Evolutionary conservation across 2,888 invertebrate genomes (phyloP), one percentile per base, ranked within the genome.

Genomic region (Deilephila porcellus): DNA sequence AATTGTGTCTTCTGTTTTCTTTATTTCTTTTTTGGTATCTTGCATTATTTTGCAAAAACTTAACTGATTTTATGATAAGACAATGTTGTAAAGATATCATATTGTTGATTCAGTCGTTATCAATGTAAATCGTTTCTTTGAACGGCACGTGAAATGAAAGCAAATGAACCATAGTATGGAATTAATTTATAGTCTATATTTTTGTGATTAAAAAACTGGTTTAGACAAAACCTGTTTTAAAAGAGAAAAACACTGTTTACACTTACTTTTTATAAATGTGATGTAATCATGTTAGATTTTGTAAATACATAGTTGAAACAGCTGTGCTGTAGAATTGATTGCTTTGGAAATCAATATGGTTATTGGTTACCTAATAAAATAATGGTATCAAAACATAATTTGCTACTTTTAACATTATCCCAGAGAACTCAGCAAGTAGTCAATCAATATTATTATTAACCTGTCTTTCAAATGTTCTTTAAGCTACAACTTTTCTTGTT

Each of bases 91-190:
- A 17, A n/a, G 56, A 56, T 56, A 52, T 52, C 67, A 20, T 63
- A 17, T 17, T 20, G 45, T 67, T 67, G 25, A 67, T 52, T 67
- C 45, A 67, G 2, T 5, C 25, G 3, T 67, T 67, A 67, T 67
- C 67, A 25, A 67, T 67, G 67, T 67, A 52, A 67, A 67, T 67
- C 34, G 20, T 72, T 63, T 60, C 64, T 67, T 56, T n/a, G 72
- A 60, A 71, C 60, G 60, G 63, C 70, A 37, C 19, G 67, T 67
- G 67, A 67, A 67, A 67, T 52, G 67, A 67, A 45, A 45, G 52
- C 25, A 67, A 67, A 67, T 25, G 52, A 25, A 20, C 20, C 45
- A 8, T 45, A 45, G 45, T 7, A 37, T 20, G 37, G 11, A 64
- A 11, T 63, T 45, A 20, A 1, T 56, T 56, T 56, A 19, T 17